Evolutionary conservation across 2,113 vertebrate genomes (phyloP), one percentile per base, ranked within the genome.

Genomic region (Antechinus stuartii): DNA sequence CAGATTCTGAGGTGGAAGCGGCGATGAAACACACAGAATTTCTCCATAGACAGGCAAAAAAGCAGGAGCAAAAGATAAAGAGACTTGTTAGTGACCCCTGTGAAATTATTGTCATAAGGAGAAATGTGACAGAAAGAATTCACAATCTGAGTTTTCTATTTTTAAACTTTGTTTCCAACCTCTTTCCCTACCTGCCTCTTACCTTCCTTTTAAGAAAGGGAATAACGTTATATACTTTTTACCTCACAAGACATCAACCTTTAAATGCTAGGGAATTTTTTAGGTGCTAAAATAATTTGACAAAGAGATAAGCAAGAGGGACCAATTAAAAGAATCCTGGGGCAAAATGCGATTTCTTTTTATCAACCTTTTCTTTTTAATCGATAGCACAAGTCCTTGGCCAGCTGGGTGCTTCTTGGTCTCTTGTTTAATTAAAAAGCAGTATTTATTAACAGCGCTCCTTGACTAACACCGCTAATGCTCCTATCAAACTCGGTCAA

Each of bases 381-480:
- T 95, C 91, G 92, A 76, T 53, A 91, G 61, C 56, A 97, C 0
- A 42, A 46, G 89, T 92, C 46, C 90, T 95, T 96, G 89, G 56
- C 93, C 53, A 96, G 91, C 93, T 94, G 90, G 96, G 93, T 94
- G 84, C 94, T 98, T 97, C 93, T 96, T 68, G 57, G 92, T 94
- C 89, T 94, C 94, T 96, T 97, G 98, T 98, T 98, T 98, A 96
- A 97, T 97, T 98, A 97, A 98, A 98, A 97, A 94, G 91, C 93
- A 97, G 76, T 97, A 97, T 98, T 97, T 94, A 96, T 93, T 96
- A 96, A 96, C 94, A 61, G 27, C 61, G 94, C 89, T 98, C 91
- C 91, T 97, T 52, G 24, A 91, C 35, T 95, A 98, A 96, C 50
- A 7, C 94, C 92, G 97, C 91, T 90, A 97, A 96, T 96, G 92